Conservation (phyloP, 1,140 invertebrate species). For the Vanessa tameamea region DNA sequence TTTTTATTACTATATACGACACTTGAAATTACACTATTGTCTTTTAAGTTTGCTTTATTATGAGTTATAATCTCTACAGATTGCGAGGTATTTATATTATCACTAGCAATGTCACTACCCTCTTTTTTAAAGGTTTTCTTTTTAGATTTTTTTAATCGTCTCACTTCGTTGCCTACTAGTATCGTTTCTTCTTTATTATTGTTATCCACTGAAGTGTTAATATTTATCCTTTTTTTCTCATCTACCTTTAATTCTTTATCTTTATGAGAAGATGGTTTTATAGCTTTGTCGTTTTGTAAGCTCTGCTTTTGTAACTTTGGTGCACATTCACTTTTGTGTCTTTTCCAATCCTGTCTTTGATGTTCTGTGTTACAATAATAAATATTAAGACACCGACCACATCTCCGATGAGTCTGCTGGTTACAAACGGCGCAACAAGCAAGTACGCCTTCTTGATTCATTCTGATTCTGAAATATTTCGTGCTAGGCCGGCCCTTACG, state of each 20-base stretch:
- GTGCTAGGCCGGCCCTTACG: slow-evolving; percentile 70
- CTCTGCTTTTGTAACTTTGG: slow-evolving; percentile 68
- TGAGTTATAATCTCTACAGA: slow-evolving; percentile 41
- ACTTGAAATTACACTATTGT: slow-evolving; percentile 70
- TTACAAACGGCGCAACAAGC: slow-evolving; percentile 86
- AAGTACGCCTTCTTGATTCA: slow-evolving; percentile 73
- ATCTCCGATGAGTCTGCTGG: slow-evolving; percentile 85
- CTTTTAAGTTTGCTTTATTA: slow-evolving; percentile 47
- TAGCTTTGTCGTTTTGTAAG: slow-evolving; percentile 52
- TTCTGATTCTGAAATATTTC: slow-evolving; percentile 70
- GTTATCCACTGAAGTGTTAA: slow-evolving; percentile 20
- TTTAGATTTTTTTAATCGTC: slow-evolving; percentile 62
- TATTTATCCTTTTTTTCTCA: slow-evolving; percentile 34
- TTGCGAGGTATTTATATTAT: slow-evolving; percentile 57
- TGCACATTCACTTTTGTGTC: slow-evolving; percentile 83
- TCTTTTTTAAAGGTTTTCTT: slow-evolving; percentile 56
- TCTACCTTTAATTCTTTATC: slow-evolving; percentile 45
- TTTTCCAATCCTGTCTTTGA: slow-evolving; percentile 88
- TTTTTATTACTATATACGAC: slow-evolving; percentile 69
- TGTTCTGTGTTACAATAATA: slow-evolving; percentile 91
- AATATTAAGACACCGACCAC: slow-evolving; percentile 85
- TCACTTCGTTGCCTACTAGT: slow-evolving; percentile 49
- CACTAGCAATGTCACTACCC: slow-evolving; percentile 49
- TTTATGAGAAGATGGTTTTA: slow-evolving; percentile 48
- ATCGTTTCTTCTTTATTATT: slow-evolving; percentile 26